Evolutionary conservation across 2,797 vertebrate species (phyloP), one percentile per base, ranked within the genome.

Genomic region (Loris lydekkerianus): DNA sequence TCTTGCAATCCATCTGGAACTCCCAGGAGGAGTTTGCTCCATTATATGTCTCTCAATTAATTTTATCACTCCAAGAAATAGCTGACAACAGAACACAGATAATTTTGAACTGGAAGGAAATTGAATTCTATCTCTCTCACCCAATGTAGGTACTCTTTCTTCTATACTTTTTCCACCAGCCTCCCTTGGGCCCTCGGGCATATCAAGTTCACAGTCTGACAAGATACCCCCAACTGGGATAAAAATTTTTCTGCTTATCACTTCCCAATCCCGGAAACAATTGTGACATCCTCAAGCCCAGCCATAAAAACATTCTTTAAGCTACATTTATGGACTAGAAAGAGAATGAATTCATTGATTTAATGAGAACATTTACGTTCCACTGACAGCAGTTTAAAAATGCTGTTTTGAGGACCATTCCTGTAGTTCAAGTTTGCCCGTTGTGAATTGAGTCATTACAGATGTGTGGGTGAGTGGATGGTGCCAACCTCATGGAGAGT

Each of bases 391-490:
- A 31, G n/a, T 96, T 97, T 96, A 77, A 58, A 96, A 84, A 93
- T 82, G 61, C 10, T 69, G 53, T 84, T 88, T 80, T 49, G 88
- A 85, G 49, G 88, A 80, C 46, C 69, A 34, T 93, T 75, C 63
- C 1, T 9, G 5, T 37, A 84, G 77, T 93, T 97, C 85, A 82
- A 96, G 65, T 93, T 95, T 89, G 77, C 90, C 83, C 3, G 1
- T 92, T 93, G 95, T 85, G 92, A 97, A 97, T 2, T 95, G 92
- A 97, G 91, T 96, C 76, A 89, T 96, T 96, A 93, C 95, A 95
- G 89, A 46, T 97, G 29, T 77, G 84, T n/a, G 86, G 89, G 18
- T 69, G 97, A 93, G 91, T 88, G 49, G 84, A 81, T 81, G 95
- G 97, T 97, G 93, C 91, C 95, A 98, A 34, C 31, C 58, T 49